A percentile compares a stretch with the other conserved stretches of the same genome.
phyloP scores from a whole-genome alignment of 2,113 vertebrate species.

The Gymnobelideus leadbeateri region DNA sequence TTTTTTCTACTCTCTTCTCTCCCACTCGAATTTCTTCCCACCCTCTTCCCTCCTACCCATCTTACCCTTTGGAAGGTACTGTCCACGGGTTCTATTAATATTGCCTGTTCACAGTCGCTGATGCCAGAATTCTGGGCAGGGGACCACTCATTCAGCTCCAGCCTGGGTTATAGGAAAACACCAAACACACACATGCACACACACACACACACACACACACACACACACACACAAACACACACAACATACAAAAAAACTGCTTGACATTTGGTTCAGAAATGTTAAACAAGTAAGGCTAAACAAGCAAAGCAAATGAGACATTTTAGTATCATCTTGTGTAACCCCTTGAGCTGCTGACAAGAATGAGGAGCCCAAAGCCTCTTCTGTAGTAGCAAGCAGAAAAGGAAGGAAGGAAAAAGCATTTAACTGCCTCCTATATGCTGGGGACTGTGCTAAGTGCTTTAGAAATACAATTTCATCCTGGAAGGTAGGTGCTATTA shows the following conservation, averaged over 20 bases:
- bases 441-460: neutral
- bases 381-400: constrained; percentile 1
- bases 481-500: neutral
- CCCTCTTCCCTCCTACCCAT: neutral
- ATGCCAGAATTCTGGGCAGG: constrained; percentile 79
- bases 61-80: constrained; percentile 88
- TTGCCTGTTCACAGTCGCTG: constrained; percentile 84
- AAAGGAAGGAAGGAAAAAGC: neutral
- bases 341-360: neutral
- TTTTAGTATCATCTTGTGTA: neutral
- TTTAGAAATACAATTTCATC: neutral
- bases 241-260: constrained; percentile 5
- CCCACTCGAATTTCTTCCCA: neutral
- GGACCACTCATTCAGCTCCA: constrained; percentile 85
- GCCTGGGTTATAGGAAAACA: constrained; percentile 76
- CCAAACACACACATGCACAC: neutral
- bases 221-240: neutral
- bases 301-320: neutral
- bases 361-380: neutral
- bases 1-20: neutral
- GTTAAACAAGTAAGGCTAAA: neutral
- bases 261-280: neutral
- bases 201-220: neutral
- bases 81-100: constrained; percentile 88
- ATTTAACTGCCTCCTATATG: neutral